Evolutionary conservation across 2,888 invertebrate species (phyloP).

Genomic region (Drosophila monieri): DNA sequence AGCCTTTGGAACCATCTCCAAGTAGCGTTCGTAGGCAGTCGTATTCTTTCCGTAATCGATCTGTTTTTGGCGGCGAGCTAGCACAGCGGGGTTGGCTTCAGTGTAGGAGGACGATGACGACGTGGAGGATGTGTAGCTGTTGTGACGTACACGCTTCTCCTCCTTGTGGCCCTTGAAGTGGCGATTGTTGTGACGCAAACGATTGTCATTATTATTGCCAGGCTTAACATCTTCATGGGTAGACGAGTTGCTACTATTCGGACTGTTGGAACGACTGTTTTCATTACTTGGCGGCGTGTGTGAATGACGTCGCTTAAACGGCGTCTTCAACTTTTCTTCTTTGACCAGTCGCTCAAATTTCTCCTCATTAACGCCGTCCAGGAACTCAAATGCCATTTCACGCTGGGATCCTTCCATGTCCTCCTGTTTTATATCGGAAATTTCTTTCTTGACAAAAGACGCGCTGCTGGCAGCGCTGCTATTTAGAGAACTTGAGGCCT

Average conservation of each 20-base stretch:
- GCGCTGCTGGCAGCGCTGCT: constrained; percentile 60
- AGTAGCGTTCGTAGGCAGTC: constrained; percentile 92
- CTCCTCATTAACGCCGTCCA: constrained; percentile 82
- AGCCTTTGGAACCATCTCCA: constrained; percentile 87
- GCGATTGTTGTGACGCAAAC: constrained; percentile 4
- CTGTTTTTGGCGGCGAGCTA: constrained; percentile 94
- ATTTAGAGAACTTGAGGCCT: constrained; percentile 64
- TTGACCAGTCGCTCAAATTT: constrained; percentile 82
- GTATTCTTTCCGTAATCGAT: constrained; percentile 98
- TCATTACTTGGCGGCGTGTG: constrained; percentile 76
- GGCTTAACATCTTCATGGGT: constrained; percentile 29
- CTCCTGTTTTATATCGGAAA: constrained; percentile 46
- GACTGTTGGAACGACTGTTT: constrained; percentile 80
- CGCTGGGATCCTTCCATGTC: constrained; percentile 44
- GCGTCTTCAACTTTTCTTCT: constrained; percentile 83
- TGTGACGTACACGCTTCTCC: constrained; percentile 79
- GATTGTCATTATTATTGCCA: not conserved
- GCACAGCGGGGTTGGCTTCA: constrained; percentile 89
- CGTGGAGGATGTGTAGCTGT: constrained; percentile 79
- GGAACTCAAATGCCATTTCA: constrained; percentile 74
- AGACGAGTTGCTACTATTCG: constrained; percentile 64
- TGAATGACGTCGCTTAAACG: constrained; percentile 83
- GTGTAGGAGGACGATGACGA: constrained; percentile 74
- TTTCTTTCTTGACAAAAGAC: constrained; percentile 18
- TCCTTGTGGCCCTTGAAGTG: constrained; percentile 59